Evolutionary conservation across 2,888 invertebrate genomes (phyloP), one percentile per base, ranked within the genome.

Genomic region (Platycheirus albimanus): DNA sequence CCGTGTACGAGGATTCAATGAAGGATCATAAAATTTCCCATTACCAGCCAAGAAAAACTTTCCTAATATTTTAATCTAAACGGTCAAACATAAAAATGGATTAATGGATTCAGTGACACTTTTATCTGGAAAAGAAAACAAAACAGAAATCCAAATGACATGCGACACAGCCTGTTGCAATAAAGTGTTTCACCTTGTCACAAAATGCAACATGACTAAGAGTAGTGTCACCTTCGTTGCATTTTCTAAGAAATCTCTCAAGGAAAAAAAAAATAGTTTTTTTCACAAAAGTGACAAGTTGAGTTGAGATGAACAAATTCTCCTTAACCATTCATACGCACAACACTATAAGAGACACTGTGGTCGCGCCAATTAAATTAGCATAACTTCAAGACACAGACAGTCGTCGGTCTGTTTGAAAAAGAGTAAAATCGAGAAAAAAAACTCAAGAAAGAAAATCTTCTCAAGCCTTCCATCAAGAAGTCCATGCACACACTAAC

Each of bases 281-380:
- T 38, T 10, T 17, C 30, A 33, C n/a, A n/a, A 24, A 54, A 54
- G 11, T 54, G 33, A 5, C 36, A 20, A 20, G 20, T 2, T 41
- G 24, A 20, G 20, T 2, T 41, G 24, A 58, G 41, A 58, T 41
- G 41, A 58, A 58, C 10, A 41, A 2, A 41, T 41, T 58, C 43
- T 2, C 10, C 13, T 8, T 17, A 41, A 24, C 20, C 13, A 41
- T 24, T 58, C 11, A 41, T 24, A 58, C 11, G 24, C 13, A 58
- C 38, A 58, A 15, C 41, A 8, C 24, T 13, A 56, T n/a, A n/a
- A n/a, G n/a, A n/a, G n/a, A 20, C 6, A 15, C 56, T 56, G 58
- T 58, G 58, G 58, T 56, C 58, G 41, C 36, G 58, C 58, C 41
- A 58, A 58, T 41, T 58, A 41, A 58, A 58, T 41, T 58, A 58